phyloP scores from a whole-genome alignment of 2,797 vertebrate genomes.

The Melanogrammus aeglefinus region DNA sequence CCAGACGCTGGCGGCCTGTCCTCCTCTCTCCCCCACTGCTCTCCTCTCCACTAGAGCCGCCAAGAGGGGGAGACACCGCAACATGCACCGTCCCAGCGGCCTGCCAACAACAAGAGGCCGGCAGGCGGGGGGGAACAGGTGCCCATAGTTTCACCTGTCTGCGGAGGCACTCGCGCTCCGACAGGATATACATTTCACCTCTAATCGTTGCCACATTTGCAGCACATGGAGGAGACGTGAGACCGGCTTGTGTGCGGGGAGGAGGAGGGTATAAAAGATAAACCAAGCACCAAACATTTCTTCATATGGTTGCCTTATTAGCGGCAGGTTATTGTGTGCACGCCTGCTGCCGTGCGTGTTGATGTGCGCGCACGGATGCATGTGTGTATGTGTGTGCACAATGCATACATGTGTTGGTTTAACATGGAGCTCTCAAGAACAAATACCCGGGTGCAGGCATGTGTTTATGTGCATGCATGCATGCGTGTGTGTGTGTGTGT shows the following conservation, averaged over 20 bases:
- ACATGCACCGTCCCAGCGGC: constrained; percentile 17
- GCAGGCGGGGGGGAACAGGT: constrained; percentile 53
- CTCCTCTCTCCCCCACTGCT: constrained; percentile 49
- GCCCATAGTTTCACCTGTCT: constrained; percentile 66
- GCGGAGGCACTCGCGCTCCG: constrained; percentile 29
- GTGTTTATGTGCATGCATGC: too few relatives aligned
- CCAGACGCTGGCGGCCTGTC: constrained; percentile 31
- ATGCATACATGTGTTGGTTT: too few relatives aligned
- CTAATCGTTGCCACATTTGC: constrained; percentile 53
- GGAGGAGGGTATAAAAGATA: constrained; percentile 27
- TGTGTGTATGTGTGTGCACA: too few relatives aligned
- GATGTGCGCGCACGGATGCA: too few relatives aligned
- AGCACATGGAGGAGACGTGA: constrained; percentile 32
- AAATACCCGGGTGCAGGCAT: too few relatives aligned
- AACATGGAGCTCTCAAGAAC: constrained; percentile 9
- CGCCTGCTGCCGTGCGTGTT: too few relatives aligned
- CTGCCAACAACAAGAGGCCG: constrained; percentile 25
- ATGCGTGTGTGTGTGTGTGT: too few relatives aligned
- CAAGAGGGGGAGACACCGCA: constrained; percentile 68
- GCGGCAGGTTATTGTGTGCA: background rate
- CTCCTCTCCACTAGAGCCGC: constrained; percentile 44
- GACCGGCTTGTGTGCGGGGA: background rate
- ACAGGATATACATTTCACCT: constrained; percentile 46
- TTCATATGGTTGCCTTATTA: constrained; percentile 8
- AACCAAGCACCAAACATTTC: constrained; percentile 22